A percentile compares a stretch with the other conserved stretches of the same genome.
Conservation (phyloP, 2,888 invertebrate species). For the Dendrolimus houi region DNA sequence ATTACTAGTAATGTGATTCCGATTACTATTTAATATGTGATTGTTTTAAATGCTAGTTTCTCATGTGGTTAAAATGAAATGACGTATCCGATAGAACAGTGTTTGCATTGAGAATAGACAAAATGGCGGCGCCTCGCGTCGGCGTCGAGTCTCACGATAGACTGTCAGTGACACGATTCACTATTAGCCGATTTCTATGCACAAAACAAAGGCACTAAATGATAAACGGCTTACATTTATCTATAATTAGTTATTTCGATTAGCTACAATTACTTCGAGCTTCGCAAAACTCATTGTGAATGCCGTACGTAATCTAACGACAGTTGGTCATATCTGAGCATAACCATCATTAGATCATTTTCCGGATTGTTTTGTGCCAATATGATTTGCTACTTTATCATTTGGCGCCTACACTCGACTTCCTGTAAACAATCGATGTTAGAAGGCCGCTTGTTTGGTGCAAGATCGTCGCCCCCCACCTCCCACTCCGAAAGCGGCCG, state of each 20-base stretch:
- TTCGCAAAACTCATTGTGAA: conserved; percentile 1
- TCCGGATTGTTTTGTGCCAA: conserved; percentile 25
- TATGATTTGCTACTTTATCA: conserved; percentile 66
- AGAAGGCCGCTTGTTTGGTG: conserved; percentile 44
- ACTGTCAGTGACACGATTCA: conserved; percentile 38
- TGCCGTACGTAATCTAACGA: conserved; percentile 3
- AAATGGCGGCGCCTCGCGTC: conserved; percentile 3
- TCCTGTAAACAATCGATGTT: conserved; percentile 58
- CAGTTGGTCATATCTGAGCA: neutral
- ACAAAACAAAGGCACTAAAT: conserved; percentile 69
- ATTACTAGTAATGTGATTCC: too few relatives aligned
- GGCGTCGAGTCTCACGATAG: conserved; percentile 22
- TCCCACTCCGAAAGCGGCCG: conserved; percentile 6
- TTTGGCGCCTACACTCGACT: conserved; percentile 62
- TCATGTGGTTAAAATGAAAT: too few relatives aligned
- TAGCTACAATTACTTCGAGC: conserved; percentile 11
- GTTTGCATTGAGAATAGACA: conserved; percentile 18
- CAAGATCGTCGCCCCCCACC: conserved; percentile 15
- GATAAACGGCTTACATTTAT: conserved; percentile 62
- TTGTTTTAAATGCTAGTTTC: too few relatives aligned
- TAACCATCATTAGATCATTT: conserved; percentile 37
- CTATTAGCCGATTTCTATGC: conserved; percentile 52
- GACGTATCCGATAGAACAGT: conserved; percentile 1
- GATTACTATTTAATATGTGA: too few relatives aligned
- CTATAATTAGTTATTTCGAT: conserved; percentile 20